Base-by-base conservation (phyloP, 92 coral and sea anemone genomes). In the Palythoa heliodiscus region DNA sequence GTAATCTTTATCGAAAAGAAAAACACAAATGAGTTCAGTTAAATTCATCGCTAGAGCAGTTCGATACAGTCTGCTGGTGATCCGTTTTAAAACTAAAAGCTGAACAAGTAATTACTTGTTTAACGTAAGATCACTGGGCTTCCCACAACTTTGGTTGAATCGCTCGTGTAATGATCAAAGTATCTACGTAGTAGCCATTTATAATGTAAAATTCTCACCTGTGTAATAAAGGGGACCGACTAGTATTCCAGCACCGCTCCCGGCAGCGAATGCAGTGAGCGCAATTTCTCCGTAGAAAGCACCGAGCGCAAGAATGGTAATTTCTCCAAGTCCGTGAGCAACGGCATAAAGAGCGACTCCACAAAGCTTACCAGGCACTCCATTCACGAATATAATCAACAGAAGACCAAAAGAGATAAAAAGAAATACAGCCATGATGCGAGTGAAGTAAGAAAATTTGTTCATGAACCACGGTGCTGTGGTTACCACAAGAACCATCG, bases 381-480 rank as follows among this genome's bases (percentile, higher is more conserved):
- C 87, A 7, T 92, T 83, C 15, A 92, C 91, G 22, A 89, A 83
- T 25, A 89, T 82, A 23, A 94, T 80, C 38, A 94, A 60, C 10
- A 92, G 1, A 12, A 91, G 82, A 1, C 98, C 98, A 7, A 82
- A 14, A n/a, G 98, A 91, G 91, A 94, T 92, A 17, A 89, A 89
- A 17, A 61, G 58, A 66, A 94, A 90, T 75, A 94, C 87, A 2
- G 88, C 88, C 69, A 94, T 50, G 8, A 93, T 89, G 3, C 98
- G 91, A 52, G 79, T 86, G 19, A 90, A 92, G 75, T 94, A 94
- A n/a, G 98, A 89, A 15, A 90, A 76, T 60, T 77, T 90, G 76
- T 94, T 91, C 93, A 94, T 94, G 52, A 81, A 92, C 98, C 98
- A 94, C 24, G 98, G 98, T 11, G 91, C 63, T 60, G 83, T 78